A percentile compares a stretch with the other conserved stretches of the same genome.
Evolutionary conservation across 2,797 vertebrate genomes (phyloP).

Genomic region (Ceryle rudis): DNA sequence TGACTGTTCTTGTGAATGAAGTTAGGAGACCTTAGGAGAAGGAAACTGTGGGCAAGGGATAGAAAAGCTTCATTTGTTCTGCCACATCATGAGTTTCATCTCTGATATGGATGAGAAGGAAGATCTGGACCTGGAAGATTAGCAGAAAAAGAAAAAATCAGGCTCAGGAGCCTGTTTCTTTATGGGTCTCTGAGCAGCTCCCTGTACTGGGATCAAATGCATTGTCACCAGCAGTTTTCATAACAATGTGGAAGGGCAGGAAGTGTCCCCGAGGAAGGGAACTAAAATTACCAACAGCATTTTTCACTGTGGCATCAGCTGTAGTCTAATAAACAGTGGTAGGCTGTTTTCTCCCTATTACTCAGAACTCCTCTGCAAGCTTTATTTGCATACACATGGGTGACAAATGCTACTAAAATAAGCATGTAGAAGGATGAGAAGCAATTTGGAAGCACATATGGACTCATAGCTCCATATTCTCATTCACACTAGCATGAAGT

Average conservation of each 20-base stretch:
- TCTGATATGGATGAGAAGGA: constrained; percentile 10
- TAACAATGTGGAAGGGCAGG: constrained; percentile 33
- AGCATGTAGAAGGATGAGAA: constrained; percentile 38
- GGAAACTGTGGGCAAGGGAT: neutral
- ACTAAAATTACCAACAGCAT: constrained; percentile 37
- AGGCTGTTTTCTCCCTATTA: constrained; percentile 54
- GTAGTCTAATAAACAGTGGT: constrained; percentile 48
- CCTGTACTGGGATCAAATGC: neutral
- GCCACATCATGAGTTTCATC: neutral
- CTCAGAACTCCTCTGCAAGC: constrained; percentile 62
- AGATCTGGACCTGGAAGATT: neutral
- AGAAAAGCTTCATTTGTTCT: neutral
- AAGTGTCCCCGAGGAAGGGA: constrained; percentile 38
- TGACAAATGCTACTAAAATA: constrained; percentile 63
- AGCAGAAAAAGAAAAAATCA: neutral
- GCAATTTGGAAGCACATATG: constrained; percentile 31
- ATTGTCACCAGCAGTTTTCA: constrained; percentile 7
- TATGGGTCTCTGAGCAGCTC: neutral
- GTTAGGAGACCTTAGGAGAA: neutral
- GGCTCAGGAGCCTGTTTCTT: neutral
- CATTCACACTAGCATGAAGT: neutral
- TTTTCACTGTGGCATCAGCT: constrained; percentile 59
- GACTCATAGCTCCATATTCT: constrained; percentile 10
- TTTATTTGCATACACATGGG: constrained; percentile 59
- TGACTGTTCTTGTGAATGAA: constrained; percentile 37